phyloP scores from a whole-genome alignment of 2,113 vertebrate genomes.

The Craseonycteris thonglongyai region DNA sequence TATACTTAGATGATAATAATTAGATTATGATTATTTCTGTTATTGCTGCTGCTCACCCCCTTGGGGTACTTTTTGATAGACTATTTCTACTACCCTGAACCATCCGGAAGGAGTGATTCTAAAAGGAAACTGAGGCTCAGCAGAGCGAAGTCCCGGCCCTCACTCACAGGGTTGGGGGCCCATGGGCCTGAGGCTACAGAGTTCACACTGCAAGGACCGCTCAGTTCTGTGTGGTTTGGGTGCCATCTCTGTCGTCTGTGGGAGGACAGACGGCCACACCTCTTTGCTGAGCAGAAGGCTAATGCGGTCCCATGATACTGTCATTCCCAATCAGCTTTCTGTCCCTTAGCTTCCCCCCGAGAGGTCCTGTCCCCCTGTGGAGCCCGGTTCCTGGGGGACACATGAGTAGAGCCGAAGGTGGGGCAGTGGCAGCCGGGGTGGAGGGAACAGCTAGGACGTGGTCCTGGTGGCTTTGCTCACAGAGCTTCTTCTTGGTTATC shows the following conservation, averaged over 20 bases:
- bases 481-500: constrained; percentile 25
- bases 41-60: background rate
- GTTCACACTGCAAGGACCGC: too few species aligned
- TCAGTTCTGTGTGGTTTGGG: fast-evolving
- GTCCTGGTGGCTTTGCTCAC: constrained; percentile 34
- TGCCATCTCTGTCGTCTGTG: fast-evolving
- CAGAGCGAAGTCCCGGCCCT: fast-evolving
- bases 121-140: background rate
- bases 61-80: background rate
- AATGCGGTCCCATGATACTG: background rate
- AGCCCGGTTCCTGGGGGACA: background rate
- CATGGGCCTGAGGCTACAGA: fast-evolving
- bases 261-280: background rate
- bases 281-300: background rate
- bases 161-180: fast-evolving
- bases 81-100: background rate
- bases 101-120: background rate
- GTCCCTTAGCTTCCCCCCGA: background rate
- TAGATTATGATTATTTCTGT: background rate
- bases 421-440: fast-evolving
- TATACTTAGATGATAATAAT: background rate
- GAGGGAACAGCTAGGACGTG: background rate
- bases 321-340: background rate
- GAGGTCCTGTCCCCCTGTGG: background rate
- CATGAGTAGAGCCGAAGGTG: background rate